Evolutionary conservation across 2,888 invertebrate species (phyloP).

Genomic region (Sympetrum striolatum): DNA sequence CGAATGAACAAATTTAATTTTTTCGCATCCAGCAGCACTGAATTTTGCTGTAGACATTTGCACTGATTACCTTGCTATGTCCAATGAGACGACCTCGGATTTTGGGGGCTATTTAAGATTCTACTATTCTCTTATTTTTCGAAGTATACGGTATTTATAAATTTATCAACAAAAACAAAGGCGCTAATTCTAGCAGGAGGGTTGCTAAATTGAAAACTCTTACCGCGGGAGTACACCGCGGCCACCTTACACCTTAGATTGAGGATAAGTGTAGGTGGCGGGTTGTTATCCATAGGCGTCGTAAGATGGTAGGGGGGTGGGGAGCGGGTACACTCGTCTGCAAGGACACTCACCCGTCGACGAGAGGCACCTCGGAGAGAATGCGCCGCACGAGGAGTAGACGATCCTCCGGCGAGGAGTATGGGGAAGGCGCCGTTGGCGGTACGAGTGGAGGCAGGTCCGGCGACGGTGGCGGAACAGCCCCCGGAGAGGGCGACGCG

Average conservation of each 20-base stretch:
- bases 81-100: too few species aligned
- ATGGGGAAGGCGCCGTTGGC: constrained; percentile 48
- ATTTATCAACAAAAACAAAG: too few species aligned
- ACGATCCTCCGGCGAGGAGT: constrained; percentile 61
- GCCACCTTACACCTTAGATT: neutral
- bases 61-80: too few species aligned
- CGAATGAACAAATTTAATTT: too few species aligned
- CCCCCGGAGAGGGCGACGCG: constrained; percentile 59
- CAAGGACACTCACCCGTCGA: constrained; percentile 65
- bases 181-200: too few species aligned
- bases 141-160: too few species aligned
- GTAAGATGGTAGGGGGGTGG: neutral
- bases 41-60: too few species aligned
- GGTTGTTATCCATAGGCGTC: neutral
- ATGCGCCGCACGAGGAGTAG: constrained; percentile 63
- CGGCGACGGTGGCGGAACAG: constrained; percentile 63
- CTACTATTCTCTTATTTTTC: too few species aligned
- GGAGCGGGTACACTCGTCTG: neutral
- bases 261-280: neutral
- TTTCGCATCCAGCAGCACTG: too few species aligned
- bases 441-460: constrained; percentile 47
- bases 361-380: constrained; percentile 72
- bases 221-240: neutral
- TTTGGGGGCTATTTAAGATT: too few species aligned
- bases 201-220: too few species aligned